Percentiles rank a stretch among this genome's conserved stretches.
These are phyloP conservation scores for Helicoverpa assulta DNA, from an alignment of 2,888 invertebrate genomes.

Conservation along the genomic window DNA sequence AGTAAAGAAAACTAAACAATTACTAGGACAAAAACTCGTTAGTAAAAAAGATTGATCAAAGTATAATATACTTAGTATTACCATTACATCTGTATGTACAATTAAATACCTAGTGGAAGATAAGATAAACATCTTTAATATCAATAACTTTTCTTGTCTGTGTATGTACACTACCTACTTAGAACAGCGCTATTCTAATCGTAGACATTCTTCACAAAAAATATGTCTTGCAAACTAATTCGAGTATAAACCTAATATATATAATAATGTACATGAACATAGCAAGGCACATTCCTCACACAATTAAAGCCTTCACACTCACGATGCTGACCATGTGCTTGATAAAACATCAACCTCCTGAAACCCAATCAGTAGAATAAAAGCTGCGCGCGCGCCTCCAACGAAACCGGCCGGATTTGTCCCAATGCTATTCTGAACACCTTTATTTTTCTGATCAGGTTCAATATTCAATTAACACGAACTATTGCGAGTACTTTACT, in stretches of 20 bases:
- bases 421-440: conserved; percentile 10
- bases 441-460: conserved; percentile 72
- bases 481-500: conserved; percentile 84
- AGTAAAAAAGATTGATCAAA: conserved; percentile 82
- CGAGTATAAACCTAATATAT: conserved; percentile 89
- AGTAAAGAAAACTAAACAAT: conserved; percentile 88
- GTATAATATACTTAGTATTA: conserved; percentile 81
- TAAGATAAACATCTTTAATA: conserved; percentile 90
- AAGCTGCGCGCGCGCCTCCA: conserved; percentile 27
- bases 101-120: conserved; percentile 88
- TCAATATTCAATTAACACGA: conserved; percentile 68
- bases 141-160: conserved; percentile 80
- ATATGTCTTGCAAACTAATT: conserved; percentile 89
- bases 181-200: conserved; percentile 86
- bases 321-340: conserved; percentile 84
- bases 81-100: conserved; percentile 79
- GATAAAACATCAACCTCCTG: conserved; percentile 85
- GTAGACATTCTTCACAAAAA: conserved; percentile 88
- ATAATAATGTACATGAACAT: conserved; percentile 83
- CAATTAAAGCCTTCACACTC: conserved; percentile 87
- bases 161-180: conserved; percentile 82
- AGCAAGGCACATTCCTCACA: conserved; percentile 91
- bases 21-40: conserved; percentile 85
- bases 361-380: conserved; percentile 75
- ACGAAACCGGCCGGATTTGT: conserved; percentile 38